These are phyloP conservation scores for Scaeva pyrastri DNA, from an alignment of 2,888 invertebrate genomes.

Conservation along the genomic window DNA sequence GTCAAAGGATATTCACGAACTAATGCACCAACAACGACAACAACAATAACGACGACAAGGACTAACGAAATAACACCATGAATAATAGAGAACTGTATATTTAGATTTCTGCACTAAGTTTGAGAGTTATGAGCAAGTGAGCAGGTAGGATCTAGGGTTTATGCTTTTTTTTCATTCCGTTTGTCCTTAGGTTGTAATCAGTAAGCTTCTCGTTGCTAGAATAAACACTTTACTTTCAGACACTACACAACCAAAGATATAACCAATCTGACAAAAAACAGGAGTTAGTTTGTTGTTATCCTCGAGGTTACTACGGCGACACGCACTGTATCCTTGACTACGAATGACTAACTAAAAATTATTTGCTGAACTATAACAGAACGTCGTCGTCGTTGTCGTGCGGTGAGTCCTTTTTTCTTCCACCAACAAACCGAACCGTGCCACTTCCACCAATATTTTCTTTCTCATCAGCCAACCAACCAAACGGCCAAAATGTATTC, in stretches of 20 bases:
- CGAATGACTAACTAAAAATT: constrained; percentile 84
- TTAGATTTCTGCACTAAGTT: constrained; percentile 74
- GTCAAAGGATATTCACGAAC: constrained; percentile 59
- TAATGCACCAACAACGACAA: constrained; percentile 59
- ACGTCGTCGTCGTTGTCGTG: constrained; percentile 67
- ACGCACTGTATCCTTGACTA: constrained; percentile 84
- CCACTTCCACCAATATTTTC: constrained; percentile 70
- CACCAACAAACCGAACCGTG: constrained; percentile 44
- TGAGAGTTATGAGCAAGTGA: constrained; percentile 71
- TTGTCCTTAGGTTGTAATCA: constrained; percentile 49
- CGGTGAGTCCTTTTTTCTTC: constrained; percentile 66
- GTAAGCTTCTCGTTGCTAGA: constrained; percentile 55
- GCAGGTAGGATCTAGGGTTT: not conserved
- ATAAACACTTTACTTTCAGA: constrained; percentile 53
- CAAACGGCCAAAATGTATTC: constrained; percentile 71
- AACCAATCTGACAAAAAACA: constrained; percentile 21
- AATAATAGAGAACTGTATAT: constrained; percentile 72
- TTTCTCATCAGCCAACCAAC: constrained; percentile 58
- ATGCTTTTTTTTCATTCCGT: constrained; percentile 24
- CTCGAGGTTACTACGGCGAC: constrained; percentile 77
- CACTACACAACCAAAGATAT: constrained; percentile 39
- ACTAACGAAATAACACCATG: constrained; percentile 72
- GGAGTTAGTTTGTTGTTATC: constrained; percentile 67
- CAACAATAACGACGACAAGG: constrained; percentile 15
- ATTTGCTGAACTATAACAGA: constrained; percentile 80